Conservation (phyloP, 2,797 vertebrate genomes). For the Catamblyrhynchus diadema region DNA sequence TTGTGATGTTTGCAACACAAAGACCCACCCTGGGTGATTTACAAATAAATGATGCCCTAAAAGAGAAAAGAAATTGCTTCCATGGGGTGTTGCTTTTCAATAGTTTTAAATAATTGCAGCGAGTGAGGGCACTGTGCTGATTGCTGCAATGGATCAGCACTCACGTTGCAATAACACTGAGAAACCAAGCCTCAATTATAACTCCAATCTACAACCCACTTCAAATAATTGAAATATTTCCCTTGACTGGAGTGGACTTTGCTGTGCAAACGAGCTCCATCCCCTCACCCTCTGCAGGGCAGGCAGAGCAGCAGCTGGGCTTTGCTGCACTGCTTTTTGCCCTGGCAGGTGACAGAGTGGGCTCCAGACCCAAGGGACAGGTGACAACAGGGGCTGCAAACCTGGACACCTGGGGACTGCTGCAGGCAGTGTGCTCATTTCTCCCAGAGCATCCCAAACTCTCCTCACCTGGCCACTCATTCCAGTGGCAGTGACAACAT, state of each 20-base stretch:
- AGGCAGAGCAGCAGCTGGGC: neutral
- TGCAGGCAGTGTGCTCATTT: neutral
- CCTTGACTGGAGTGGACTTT: neutral
- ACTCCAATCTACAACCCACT: neutral
- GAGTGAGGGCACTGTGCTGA: neutral
- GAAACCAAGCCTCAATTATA: neutral
- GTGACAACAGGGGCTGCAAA: neutral
- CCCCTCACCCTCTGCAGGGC: neutral
- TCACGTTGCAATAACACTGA: neutral
- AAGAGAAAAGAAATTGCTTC: neutral
- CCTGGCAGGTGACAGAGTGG: neutral
- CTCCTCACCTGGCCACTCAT: neutral
- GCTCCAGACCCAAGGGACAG: neutral
- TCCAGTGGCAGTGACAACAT: neutral
- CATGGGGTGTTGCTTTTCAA: neutral
- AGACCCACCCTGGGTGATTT: neutral
- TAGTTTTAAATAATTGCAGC: neutral
- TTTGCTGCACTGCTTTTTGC: neutral
- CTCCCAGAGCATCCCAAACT: neutral
- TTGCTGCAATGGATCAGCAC: neutral
- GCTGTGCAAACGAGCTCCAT: neutral
- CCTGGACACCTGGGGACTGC: neutral
- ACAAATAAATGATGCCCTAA: neutral
- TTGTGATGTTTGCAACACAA: neutral
- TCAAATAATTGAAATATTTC: conserved; percentile 22